These are phyloP conservation scores for Polydrusus cervinus DNA, from an alignment of 2,888 invertebrate species.

Conservation along the genomic window DNA sequence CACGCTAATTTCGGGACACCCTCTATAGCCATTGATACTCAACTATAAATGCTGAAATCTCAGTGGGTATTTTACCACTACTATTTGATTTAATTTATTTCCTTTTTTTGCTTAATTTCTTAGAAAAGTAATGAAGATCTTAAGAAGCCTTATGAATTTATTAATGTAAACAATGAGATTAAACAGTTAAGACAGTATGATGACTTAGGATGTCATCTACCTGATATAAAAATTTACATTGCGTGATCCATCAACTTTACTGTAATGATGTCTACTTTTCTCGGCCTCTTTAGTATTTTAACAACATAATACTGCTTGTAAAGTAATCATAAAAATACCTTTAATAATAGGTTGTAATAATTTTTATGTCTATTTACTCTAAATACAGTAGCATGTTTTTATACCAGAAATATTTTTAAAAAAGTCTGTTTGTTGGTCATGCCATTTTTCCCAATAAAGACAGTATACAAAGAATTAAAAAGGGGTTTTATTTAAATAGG, in stretches of 20 bases:
- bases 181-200: conserved; percentile 18
- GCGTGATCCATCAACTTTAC: conserved; percentile 41
- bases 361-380: conserved; percentile 2
- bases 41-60: too few relatives aligned
- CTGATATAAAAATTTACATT: conserved; percentile 40
- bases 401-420: background rate
- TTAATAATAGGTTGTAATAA: conserved; percentile 15
- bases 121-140: background rate
- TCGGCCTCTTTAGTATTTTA: conserved; percentile 20
- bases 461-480: too few relatives aligned
- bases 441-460: background rate
- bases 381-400: background rate
- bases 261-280: conserved; percentile 41
- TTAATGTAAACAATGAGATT: conserved; percentile 5
- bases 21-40: too few relatives aligned
- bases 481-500: too few relatives aligned
- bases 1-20: too few relatives aligned
- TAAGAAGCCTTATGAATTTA: too few relatives aligned
- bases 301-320: conserved; percentile 23
- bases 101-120: background rate
- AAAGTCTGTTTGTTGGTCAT: too few relatives aligned
- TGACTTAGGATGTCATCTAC: conserved; percentile 45
- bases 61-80: background rate
- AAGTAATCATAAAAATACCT: conserved; percentile 6
- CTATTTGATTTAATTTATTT: background rate